These are phyloP conservation scores for Spodoptera picta DNA, from an alignment of 2,888 invertebrate genomes.

Conservation along the genomic window DNA sequence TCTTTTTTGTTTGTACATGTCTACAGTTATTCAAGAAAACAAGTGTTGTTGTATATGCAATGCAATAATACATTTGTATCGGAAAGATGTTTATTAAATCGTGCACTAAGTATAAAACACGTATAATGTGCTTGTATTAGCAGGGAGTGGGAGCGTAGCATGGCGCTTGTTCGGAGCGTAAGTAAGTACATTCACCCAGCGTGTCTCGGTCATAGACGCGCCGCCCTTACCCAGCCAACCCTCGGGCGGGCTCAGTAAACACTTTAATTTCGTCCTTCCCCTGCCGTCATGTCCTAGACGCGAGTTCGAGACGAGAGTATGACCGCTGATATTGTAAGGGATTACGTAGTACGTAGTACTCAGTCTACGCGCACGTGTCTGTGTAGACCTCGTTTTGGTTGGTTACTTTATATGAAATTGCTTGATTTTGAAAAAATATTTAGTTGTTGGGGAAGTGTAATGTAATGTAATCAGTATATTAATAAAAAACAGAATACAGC, in stretches of 20 bases:
- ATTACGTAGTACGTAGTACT: constrained; percentile 1
- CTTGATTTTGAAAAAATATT: too few species aligned
- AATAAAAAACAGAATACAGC: too few species aligned
- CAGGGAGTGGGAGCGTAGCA: constrained; percentile 49
- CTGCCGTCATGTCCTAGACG: constrained; percentile 64
- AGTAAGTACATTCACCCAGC: constrained; percentile 63
- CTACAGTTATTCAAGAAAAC: background rate
- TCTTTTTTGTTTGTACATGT: constrained; percentile 1
- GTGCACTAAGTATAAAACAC: constrained; percentile 31
- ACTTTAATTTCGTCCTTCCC: constrained; percentile 72
- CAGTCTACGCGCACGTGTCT: constrained; percentile 5
- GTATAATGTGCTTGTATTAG: constrained; percentile 42
- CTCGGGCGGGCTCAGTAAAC: constrained; percentile 66
- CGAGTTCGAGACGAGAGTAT: constrained; percentile 55
- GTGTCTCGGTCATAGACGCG: constrained; percentile 59
- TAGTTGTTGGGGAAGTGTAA: too few species aligned
- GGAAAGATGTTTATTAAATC: constrained; percentile 13
- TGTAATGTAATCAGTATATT: too few species aligned
- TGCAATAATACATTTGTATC: background rate
- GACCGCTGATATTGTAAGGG: constrained; percentile 46
- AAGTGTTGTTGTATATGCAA: background rate
- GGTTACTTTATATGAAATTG: too few species aligned
- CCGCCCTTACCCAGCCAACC: constrained; percentile 69
- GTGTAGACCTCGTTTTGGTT: background rate
- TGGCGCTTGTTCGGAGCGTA: constrained; percentile 42